phyloP scores from a whole-genome alignment of 1,140 invertebrate genomes.

The Camponotus vicinus region DNA sequence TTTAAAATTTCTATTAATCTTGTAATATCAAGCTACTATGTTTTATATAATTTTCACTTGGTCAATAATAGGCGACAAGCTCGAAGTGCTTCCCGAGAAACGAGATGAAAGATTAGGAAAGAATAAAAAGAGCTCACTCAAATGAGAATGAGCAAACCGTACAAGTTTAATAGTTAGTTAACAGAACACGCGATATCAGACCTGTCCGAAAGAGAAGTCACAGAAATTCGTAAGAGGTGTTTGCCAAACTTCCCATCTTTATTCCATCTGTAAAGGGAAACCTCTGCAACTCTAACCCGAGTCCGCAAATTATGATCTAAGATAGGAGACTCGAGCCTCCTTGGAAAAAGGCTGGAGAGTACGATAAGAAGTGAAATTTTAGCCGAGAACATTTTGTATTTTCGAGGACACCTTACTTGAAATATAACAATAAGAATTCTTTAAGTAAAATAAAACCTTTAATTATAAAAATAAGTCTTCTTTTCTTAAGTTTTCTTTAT shows the following conservation, averaged over 20 bases:
- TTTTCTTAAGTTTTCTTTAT: background rate
- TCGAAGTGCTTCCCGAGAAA: background rate
- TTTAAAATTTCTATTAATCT: background rate
- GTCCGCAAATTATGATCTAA: conserved; percentile 71
- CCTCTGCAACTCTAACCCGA: conserved; percentile 64
- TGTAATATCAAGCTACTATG: background rate
- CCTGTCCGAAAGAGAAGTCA: conserved; percentile 75
- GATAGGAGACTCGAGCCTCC: conserved; percentile 46
- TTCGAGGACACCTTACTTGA: conserved; percentile 1
- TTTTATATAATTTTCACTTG: background rate
- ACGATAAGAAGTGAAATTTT: conserved; percentile 58
- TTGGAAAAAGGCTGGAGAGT: conserved; percentile 42
- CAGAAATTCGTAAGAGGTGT: conserved; percentile 76
- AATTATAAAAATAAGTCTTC: background rate
- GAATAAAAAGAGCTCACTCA: conserved; percentile 51
- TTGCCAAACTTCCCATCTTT: conserved; percentile 81
- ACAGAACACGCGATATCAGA: conserved; percentile 76
- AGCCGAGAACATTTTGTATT: conserved; percentile 23
- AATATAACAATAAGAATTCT: background rate
- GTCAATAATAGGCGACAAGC: conserved; percentile 17
- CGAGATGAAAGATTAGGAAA: conserved; percentile 68
- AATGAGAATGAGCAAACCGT: conserved; percentile 71
- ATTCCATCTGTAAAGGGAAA: conserved; percentile 82
- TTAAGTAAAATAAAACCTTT: background rate
- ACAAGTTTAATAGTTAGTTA: conserved; percentile 80